Conservation (phyloP, 1,140 invertebrate genomes). For the Leguminivora glycinivorella region DNA sequence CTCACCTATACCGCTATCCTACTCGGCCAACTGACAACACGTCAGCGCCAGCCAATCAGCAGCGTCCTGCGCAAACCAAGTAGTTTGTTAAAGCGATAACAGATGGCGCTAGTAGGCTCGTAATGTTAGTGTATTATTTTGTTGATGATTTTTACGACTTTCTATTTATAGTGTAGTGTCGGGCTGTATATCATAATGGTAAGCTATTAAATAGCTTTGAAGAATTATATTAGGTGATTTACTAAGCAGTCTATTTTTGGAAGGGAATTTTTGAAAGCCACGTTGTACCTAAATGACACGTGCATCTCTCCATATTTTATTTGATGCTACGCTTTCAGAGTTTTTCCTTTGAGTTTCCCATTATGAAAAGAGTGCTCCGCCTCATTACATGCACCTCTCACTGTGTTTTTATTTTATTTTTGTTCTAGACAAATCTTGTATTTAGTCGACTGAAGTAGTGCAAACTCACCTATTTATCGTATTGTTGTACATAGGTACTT, state of each 20-base stretch:
- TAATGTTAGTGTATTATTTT: background rate
- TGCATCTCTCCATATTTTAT: background rate
- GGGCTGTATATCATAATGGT: constrained; percentile 12
- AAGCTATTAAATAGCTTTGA: constrained; percentile 5
- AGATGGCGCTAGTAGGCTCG: constrained; percentile 60
- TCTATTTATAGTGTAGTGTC: constrained; percentile 4
- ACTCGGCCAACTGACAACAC: constrained; percentile 49
- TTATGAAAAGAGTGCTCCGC: background rate
- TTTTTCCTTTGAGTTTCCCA: background rate
- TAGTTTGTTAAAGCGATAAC: constrained; percentile 45
- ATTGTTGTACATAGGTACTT: too few species aligned
- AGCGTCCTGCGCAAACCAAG: constrained; percentile 33
- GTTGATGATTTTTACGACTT: constrained; percentile 16
- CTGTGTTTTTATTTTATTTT: too few species aligned
- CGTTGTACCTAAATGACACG: background rate
- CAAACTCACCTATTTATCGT: too few species aligned
- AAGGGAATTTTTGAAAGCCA: background rate
- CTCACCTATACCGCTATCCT: constrained; percentile 34
- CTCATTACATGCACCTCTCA: too few species aligned
- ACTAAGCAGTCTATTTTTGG: background rate
- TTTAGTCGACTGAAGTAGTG: too few species aligned
- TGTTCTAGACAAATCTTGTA: too few species aligned
- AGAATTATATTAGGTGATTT: background rate
- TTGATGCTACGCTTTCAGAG: background rate
- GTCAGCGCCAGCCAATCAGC: constrained; percentile 44